phyloP scores from a whole-genome alignment of 2,888 invertebrate genomes.

The Bugulina stolonifera region DNA sequence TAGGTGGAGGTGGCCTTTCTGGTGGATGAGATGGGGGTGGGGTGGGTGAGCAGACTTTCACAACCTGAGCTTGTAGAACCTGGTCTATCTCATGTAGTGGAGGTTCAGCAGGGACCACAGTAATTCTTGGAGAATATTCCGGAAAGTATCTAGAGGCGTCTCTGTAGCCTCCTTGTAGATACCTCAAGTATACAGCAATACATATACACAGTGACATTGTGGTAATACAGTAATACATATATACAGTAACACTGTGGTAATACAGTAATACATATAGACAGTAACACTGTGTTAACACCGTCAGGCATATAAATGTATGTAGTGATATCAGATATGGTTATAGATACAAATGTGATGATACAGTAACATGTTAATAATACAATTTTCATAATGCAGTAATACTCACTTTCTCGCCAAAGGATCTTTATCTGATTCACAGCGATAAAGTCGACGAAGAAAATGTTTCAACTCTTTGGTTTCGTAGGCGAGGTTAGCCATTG shows the following conservation, averaged over 20 bases:
- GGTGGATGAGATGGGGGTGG: neutral
- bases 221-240: neutral
- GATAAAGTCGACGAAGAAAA: neutral
- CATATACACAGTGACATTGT: too few species aligned
- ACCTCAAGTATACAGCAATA: neutral
- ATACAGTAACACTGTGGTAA: too few species aligned
- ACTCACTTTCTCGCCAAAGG: neutral
- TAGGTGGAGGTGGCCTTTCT: neutral
- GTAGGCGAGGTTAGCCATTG: neutral
- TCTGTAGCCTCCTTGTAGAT: neutral
- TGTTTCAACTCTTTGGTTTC: neutral
- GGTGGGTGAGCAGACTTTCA: neutral
- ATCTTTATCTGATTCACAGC: neutral
- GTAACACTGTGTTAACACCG: too few species aligned
- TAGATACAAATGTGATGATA: too few species aligned
- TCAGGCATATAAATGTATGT: too few species aligned
- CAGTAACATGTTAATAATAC: neutral
- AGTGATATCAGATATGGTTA: too few species aligned
- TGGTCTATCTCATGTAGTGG: neutral
- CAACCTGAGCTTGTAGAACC: neutral
- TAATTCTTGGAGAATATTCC: too few species aligned
- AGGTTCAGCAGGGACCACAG: too few species aligned
- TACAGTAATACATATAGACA: too few species aligned
- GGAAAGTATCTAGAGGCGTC: too few species aligned
- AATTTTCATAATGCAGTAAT: neutral